These are phyloP conservation scores for Heterodera filipjevi DNA, from an alignment of 2,888 invertebrate genomes.

Conservation along the genomic window DNA sequence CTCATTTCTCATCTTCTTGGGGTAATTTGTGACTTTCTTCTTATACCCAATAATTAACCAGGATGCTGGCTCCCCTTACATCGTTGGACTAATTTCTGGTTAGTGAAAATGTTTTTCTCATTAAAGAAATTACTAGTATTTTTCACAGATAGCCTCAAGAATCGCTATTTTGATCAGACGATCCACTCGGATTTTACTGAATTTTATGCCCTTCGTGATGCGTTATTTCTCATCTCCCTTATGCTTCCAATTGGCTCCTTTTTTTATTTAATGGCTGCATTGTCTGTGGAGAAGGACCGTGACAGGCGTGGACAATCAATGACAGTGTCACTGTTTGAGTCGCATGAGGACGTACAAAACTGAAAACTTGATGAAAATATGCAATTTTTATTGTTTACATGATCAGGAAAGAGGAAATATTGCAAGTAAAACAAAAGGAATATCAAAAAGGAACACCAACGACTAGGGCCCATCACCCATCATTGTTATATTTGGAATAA, in stretches of 20 bases:
- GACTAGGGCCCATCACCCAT: too few relatives aligned
- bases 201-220: conserved; percentile 28
- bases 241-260: conserved; percentile 24
- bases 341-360: not conserved
- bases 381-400: too few relatives aligned
- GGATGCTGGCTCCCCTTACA: conserved; percentile 95
- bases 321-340: not conserved
- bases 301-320: not conserved
- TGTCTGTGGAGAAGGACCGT: conserved; percentile 21
- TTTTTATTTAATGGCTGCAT: conserved; percentile 23
- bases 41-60: not conserved
- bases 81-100: conserved; percentile 75
- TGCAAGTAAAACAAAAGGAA: too few relatives aligned
- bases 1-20: conserved; percentile 89
- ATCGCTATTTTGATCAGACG: not conserved
- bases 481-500: too few relatives aligned
- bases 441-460: too few relatives aligned
- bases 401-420: too few relatives aligned
- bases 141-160: not conserved
- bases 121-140: not conserved
- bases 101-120: not conserved
- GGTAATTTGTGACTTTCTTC: conserved; percentile 65
- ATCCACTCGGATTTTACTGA: not conserved
- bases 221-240: conserved; percentile 20
- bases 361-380: too few relatives aligned